phyloP scores from a whole-genome alignment of 1,140 invertebrate genomes.

The Ericerus pela region DNA sequence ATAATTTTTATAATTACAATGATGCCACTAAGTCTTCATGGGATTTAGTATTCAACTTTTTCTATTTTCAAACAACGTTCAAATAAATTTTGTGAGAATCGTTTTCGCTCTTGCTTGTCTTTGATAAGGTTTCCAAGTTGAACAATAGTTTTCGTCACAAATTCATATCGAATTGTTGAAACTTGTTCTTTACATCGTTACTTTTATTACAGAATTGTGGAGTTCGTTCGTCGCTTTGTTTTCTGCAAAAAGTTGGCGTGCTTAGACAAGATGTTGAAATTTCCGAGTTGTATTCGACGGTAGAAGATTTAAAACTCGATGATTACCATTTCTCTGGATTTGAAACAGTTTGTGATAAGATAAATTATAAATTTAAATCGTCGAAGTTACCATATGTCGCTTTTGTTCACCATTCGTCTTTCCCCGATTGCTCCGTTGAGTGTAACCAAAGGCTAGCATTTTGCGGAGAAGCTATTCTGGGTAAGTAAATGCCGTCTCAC shows the following conservation, averaged over 20 bases:
- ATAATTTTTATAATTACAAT: too few species aligned
- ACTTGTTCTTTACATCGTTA: background rate
- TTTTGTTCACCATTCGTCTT: constrained; percentile 95
- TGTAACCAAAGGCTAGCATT: constrained; percentile 97
- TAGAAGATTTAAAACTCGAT: background rate
- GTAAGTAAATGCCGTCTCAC: too few species aligned
- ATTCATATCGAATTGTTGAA: background rate
- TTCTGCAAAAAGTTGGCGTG: constrained; percentile 14
- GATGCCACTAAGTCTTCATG: too few species aligned
- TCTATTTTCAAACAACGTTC: too few species aligned
- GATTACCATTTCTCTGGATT: constrained; percentile 8
- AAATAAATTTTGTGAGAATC: too few species aligned
- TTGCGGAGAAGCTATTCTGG: constrained; percentile 90
- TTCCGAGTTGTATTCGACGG: background rate
- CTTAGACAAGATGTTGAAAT: background rate
- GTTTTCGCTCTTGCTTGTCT: background rate
- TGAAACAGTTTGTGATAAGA: constrained; percentile 56
- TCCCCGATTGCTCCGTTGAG: constrained; percentile 62
- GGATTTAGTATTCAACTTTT: too few species aligned
- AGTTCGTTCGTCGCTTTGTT: constrained; percentile 8
- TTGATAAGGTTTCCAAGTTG: background rate
- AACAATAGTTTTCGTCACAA: background rate
- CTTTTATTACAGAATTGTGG: constrained; percentile 13
- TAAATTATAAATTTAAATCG: constrained; percentile 77
- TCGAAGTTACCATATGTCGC: constrained; percentile 77